Evolutionary conservation across 1,140 invertebrate species (phyloP).

Genomic region (Zaprionus inermis): DNA sequence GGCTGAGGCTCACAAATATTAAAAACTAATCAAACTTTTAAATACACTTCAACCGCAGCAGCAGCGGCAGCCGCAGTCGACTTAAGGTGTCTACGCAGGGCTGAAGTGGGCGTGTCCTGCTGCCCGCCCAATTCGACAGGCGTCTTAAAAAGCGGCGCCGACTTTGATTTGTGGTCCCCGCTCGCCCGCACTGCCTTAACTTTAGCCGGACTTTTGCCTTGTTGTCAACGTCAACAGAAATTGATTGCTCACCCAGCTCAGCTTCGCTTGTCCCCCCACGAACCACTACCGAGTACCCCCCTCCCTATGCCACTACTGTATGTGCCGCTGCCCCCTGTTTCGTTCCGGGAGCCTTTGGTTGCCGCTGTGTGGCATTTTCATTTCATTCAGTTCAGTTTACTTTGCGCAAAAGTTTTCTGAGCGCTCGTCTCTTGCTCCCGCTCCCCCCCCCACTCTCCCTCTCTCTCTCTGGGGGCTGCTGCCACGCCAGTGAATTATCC

Average conservation of each 20-base stretch:
- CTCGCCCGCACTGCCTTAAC: constrained; percentile 53
- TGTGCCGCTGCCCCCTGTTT: constrained; percentile 3
- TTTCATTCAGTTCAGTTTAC: constrained; percentile 81
- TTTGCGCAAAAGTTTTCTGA: constrained; percentile 74
- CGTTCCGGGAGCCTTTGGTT: constrained; percentile 60
- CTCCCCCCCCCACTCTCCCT: constrained; percentile 33
- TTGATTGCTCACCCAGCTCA: constrained; percentile 72
- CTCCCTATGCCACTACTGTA: not conserved
- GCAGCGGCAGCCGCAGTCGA: constrained; percentile 14
- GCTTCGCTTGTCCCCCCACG: constrained; percentile 13
- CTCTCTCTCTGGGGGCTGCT: constrained; percentile 35
- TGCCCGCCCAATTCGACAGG: constrained; percentile 69
- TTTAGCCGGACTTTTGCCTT: constrained; percentile 80
- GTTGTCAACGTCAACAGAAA: constrained; percentile 82
- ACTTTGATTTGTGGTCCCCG: constrained; percentile 75
- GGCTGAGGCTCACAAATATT: constrained; percentile 71
- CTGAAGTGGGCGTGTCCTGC: constrained; percentile 53
- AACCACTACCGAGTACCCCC: too few species aligned
- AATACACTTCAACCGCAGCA: constrained; percentile 78
- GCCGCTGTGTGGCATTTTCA: constrained; percentile 81
- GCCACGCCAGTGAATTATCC: constrained; percentile 71
- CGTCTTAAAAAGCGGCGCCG: constrained; percentile 70
- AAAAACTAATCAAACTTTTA: constrained; percentile 83
- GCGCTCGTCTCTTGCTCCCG: constrained; percentile 17
- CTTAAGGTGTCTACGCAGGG: constrained; percentile 62